Evolutionary conservation across 2,888 invertebrate genomes (phyloP).

Genomic region (Nephrotoma flavescens): DNA sequence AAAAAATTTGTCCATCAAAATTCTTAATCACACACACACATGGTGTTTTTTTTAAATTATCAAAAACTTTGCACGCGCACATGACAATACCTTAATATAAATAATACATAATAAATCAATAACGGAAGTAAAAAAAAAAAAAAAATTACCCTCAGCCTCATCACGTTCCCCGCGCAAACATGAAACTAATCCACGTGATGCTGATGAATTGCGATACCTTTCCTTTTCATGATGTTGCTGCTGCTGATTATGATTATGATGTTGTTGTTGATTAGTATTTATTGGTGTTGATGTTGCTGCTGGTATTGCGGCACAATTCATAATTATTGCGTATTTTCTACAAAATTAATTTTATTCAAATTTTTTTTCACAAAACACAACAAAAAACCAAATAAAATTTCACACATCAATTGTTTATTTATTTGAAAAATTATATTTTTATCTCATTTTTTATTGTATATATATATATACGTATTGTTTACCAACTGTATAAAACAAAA

Average conservation of each 20-base stretch:
- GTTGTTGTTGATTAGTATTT: constrained; percentile 12
- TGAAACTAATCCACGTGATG: constrained; percentile 29
- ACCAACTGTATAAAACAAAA: background rate
- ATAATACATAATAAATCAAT: background rate
- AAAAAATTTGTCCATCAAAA: background rate
- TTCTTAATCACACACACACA: background rate
- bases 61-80: background rate
- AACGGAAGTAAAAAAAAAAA: background rate
- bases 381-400: background rate
- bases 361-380: background rate
- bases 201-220: constrained; percentile 10
- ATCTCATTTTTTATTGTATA: background rate
- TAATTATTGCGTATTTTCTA: constrained; percentile 12
- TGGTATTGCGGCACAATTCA: constrained; percentile 31
- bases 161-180: constrained; percentile 31
- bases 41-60: background rate
- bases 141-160: constrained; percentile 17
- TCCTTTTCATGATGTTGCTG: constrained; percentile 5
- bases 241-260: constrained; percentile 6
- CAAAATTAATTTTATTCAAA: background rate
- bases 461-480: background rate
- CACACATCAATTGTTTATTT: background rate
- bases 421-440: background rate
- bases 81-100: background rate
- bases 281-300: constrained; percentile 14